Conservation (phyloP, 2,797 vertebrate genomes). For the Malacoraja senta region DNA sequence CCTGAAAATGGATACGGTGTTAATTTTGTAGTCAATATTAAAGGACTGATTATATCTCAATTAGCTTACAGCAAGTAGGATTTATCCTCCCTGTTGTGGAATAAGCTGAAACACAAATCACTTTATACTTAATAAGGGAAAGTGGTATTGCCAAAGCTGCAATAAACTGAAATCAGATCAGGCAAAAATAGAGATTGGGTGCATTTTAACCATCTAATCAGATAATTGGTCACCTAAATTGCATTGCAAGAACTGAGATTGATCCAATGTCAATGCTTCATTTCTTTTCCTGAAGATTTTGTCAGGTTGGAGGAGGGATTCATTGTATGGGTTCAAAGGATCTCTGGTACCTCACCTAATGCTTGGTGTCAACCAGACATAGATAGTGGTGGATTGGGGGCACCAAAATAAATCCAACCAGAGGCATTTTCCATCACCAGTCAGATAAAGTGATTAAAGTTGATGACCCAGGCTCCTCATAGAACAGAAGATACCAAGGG, state of each 20-base stretch:
- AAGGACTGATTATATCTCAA: background rate
- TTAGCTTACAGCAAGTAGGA: background rate
- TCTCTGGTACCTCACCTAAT: background rate
- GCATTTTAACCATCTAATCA: background rate
- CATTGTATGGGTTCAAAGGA: background rate
- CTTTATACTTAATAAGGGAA: background rate
- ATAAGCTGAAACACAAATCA: background rate
- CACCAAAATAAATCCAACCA: background rate
- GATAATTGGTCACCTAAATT: background rate
- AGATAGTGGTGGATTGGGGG: background rate
- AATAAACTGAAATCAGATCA: background rate
- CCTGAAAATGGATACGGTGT: background rate
- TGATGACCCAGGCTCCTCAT: background rate
- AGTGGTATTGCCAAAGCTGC: background rate
- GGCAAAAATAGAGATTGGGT: background rate
- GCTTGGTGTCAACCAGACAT: background rate
- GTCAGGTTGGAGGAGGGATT: background rate
- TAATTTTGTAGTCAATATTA: background rate
- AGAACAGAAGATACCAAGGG: background rate
- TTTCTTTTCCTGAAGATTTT: background rate
- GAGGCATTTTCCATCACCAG: background rate
- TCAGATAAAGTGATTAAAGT: background rate
- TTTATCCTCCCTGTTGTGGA: background rate
- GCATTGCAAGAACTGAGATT: background rate
- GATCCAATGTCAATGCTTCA: background rate